Evolutionary conservation across 2,113 vertebrate genomes (phyloP).

Genomic region (Nesoenas mayeri): DNA sequence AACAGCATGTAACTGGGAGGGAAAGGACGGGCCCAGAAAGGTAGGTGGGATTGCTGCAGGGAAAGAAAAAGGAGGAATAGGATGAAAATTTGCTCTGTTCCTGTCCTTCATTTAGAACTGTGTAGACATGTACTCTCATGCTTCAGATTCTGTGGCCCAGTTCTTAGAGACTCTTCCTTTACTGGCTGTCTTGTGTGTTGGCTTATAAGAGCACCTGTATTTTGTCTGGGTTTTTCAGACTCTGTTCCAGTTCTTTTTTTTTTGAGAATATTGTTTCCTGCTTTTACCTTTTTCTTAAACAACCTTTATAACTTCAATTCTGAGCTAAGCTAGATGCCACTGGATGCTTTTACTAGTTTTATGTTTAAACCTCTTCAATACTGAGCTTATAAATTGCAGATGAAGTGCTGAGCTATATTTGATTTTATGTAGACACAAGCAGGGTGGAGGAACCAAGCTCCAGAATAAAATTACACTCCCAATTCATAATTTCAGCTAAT

Average conservation of each 20-base stretch:
- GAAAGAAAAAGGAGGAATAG: constrained; percentile 24
- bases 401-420: background rate
- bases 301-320: background rate
- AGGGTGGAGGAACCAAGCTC: background rate
- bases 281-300: constrained; percentile 15
- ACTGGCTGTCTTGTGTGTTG: constrained; percentile 39
- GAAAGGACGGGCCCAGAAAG: constrained; percentile 55
- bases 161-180: constrained; percentile 36
- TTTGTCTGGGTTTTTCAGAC: constrained; percentile 59
- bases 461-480: background rate
- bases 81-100: constrained; percentile 42
- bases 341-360: background rate
- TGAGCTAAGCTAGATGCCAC: background rate
- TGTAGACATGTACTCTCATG: constrained; percentile 51
- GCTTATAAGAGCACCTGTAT: constrained; percentile 55
- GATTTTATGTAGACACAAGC: background rate
- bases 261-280: background rate
- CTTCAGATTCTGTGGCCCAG: constrained; percentile 30
- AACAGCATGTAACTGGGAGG: constrained; percentile 47
- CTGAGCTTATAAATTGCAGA: background rate
- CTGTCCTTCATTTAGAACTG: constrained; percentile 37
- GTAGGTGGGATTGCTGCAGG: constrained; percentile 61
- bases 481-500: background rate
- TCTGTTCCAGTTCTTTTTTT: background rate
- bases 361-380: background rate